These are phyloP conservation scores for Ctena decussata DNA, from an alignment of 2,888 invertebrate species.

Conservation along the genomic window DNA sequence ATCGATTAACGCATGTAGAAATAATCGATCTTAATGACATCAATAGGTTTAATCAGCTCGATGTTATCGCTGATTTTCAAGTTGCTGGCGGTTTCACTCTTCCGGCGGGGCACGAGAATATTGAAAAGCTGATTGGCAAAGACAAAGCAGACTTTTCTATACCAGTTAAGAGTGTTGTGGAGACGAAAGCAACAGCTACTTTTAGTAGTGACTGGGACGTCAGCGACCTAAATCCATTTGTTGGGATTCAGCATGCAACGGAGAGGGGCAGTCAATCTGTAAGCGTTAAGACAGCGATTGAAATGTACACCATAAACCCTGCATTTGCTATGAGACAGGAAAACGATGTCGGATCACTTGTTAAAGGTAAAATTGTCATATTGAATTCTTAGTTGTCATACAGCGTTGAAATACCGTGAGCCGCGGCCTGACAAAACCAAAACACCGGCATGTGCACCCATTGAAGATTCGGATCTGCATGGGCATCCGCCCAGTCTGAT, in stretches of 20 bases:
- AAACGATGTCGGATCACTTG: background rate
- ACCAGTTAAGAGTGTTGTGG: slow-evolving; percentile 36
- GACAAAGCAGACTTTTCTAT: slow-evolving; percentile 21
- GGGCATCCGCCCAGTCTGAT: too few species aligned
- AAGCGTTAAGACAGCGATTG: background rate
- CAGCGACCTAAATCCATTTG: slow-evolving; percentile 53
- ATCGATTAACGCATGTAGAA: slow-evolving; percentile 55
- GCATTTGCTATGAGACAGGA: slow-evolving; percentile 30
- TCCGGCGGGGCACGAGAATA: background rate
- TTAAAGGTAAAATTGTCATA: background rate
- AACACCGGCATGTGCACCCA: too few species aligned
- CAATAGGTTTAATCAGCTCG: slow-evolving; percentile 27
- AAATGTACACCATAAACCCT: slow-evolving; percentile 23
- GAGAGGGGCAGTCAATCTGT: slow-evolving; percentile 18
- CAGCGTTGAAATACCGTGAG: too few species aligned
- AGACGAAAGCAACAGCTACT: slow-evolving; percentile 38
- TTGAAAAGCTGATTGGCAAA: slow-evolving; percentile 37
- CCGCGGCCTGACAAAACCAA: too few species aligned
- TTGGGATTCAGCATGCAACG: slow-evolving; percentile 28
- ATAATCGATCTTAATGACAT: slow-evolving; percentile 28
- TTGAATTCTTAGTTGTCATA: too few species aligned
- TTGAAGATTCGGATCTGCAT: too few species aligned
- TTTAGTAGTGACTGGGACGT: slow-evolving; percentile 66
- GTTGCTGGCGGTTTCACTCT: slow-evolving; percentile 47
- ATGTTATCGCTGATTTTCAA: slow-evolving; percentile 61